A percentile compares a stretch with the other conserved stretches of the same genome.
These are phyloP conservation scores for Chlorodrepanis virens DNA, from an alignment of 2,113 vertebrate species.

Conservation along the genomic window DNA sequence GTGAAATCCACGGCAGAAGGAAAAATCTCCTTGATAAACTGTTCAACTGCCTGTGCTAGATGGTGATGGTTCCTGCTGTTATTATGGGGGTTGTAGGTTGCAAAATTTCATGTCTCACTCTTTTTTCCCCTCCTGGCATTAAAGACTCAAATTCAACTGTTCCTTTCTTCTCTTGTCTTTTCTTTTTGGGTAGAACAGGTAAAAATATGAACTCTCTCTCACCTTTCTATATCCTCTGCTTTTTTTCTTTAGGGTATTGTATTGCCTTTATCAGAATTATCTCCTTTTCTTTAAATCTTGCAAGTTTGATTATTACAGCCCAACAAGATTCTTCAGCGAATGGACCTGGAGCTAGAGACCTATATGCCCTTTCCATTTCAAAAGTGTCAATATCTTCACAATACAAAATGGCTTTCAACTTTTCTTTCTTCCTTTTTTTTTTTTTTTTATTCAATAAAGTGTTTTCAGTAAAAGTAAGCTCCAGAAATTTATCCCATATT, in stretches of 20 bases:
- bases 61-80: constrained; percentile 9
- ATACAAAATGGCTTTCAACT: constrained; percentile 48
- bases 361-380: constrained; percentile 39
- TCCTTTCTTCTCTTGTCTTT: constrained; percentile 49
- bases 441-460: neutral
- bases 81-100: constrained; percentile 14
- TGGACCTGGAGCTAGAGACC: constrained; percentile 26
- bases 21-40: neutral
- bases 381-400: constrained; percentile 54
- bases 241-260: constrained; percentile 36
- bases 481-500: neutral
- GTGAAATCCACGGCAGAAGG: neutral
- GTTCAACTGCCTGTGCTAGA: neutral
- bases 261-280: constrained; percentile 55
- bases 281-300: constrained; percentile 40
- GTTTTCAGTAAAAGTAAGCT: neutral
- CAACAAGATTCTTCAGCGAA: constrained; percentile 36
- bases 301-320: constrained; percentile 60
- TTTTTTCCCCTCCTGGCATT: neutral
- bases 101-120: neutral
- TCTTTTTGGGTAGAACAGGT: constrained; percentile 28
- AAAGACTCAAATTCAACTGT: constrained; percentile 47
- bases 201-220: constrained; percentile 47
- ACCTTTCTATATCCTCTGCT: constrained; percentile 49
- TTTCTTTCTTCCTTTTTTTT: constrained; percentile 16